A percentile compares a stretch with the other conserved stretches of the same genome.
phyloP scores from a whole-genome alignment of 2,797 vertebrate species.

The Scomberomorus guttatus region DNA sequence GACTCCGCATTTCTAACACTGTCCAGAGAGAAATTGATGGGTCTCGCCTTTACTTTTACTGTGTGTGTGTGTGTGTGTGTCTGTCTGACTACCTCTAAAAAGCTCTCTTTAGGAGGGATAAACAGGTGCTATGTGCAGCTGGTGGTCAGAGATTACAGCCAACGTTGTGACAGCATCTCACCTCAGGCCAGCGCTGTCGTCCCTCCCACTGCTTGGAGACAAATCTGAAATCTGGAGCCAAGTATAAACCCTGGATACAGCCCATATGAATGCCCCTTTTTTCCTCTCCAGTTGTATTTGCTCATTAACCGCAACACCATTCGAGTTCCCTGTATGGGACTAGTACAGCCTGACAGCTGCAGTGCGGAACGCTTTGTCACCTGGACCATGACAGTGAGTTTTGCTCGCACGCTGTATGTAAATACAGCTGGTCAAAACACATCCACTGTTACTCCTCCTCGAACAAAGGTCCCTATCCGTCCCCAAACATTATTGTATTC shows the following conservation, averaged over 20 bases:
- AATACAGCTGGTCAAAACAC: constrained; percentile 38
- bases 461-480: neutral
- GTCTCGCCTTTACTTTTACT: constrained; percentile 23
- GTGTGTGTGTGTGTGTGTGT: constrained; percentile 8
- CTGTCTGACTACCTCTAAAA: constrained; percentile 49
- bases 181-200: constrained; percentile 51
- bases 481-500: neutral
- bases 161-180: constrained; percentile 65
- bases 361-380: constrained; percentile 30
- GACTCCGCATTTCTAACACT: constrained; percentile 10
- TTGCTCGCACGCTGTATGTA: constrained; percentile 12
- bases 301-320: constrained; percentile 36
- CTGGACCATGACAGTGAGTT: constrained; percentile 19
- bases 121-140: constrained; percentile 77
- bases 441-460: neutral
- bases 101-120: constrained; percentile 64
- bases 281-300: constrained; percentile 25
- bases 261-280: constrained; percentile 4
- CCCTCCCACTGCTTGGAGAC: constrained; percentile 42
- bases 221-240: constrained; percentile 3
- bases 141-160: constrained; percentile 77
- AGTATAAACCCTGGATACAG: constrained; percentile 13
- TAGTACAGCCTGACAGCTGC: constrained; percentile 21
- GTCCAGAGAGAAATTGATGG: constrained; percentile 43
- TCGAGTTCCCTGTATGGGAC: constrained; percentile 12